Evolutionary conservation across 2,113 vertebrate species (phyloP).

Genomic region (Neofelis nebulosa): DNA sequence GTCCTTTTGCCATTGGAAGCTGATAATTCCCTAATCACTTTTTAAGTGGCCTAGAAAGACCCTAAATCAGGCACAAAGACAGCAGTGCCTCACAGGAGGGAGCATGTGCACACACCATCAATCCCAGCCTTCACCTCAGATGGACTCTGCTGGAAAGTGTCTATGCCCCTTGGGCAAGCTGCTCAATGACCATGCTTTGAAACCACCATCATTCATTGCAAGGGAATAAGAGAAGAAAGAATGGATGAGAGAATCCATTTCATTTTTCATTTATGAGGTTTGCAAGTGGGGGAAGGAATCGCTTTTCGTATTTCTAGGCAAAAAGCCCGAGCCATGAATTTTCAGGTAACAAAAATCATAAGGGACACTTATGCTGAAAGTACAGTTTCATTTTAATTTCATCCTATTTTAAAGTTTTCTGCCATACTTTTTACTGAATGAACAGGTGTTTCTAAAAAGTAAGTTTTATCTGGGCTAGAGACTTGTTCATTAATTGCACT

Average conservation of each 20-base stretch:
- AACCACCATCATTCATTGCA: conserved; percentile 1
- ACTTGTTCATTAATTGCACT: background rate
- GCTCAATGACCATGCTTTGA: background rate
- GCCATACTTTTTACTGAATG: background rate
- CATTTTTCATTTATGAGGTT: conserved; percentile 45
- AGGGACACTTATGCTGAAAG: background rate
- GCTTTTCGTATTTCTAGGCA: background rate
- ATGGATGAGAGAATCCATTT: background rate
- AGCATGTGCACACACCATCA: background rate
- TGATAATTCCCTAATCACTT: background rate
- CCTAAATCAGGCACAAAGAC: background rate
- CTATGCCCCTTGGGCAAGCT: background rate
- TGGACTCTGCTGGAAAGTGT: background rate
- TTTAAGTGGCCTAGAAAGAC: background rate
- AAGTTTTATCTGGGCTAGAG: background rate
- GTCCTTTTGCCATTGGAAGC: background rate
- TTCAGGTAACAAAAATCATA: background rate
- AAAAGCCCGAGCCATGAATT: background rate
- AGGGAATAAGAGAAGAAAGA: background rate
- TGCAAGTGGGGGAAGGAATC: background rate
- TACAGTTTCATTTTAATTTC: background rate
- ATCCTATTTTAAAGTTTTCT: background rate
- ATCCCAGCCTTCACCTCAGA: background rate
- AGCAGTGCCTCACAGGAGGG: background rate
- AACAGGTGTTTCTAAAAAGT: background rate